phyloP scores from a whole-genome alignment of 2,113 vertebrate species.

The Syngnathus typhle region DNA sequence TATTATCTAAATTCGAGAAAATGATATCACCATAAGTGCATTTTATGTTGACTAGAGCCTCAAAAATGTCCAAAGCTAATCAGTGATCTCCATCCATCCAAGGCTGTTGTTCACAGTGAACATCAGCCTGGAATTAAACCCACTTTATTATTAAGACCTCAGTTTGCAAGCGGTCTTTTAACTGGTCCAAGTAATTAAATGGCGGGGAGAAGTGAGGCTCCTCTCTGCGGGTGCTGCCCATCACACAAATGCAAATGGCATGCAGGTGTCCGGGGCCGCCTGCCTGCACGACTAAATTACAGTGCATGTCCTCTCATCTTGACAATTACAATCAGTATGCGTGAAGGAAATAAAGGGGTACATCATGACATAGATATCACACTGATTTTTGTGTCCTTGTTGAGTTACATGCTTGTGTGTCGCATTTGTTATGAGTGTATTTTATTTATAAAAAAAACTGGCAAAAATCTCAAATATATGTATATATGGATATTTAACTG shows the following conservation, averaged over 20 bases:
- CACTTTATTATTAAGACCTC: constrained; percentile 46
- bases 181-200: constrained; percentile 49
- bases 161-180: constrained; percentile 19
- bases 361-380: constrained; percentile 33
- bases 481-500: neutral
- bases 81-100: neutral
- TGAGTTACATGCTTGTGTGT: constrained; percentile 23
- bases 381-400: constrained; percentile 9
- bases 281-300: constrained; percentile 64
- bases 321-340: constrained; percentile 64
- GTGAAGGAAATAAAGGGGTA: constrained; percentile 69
- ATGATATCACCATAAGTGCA: neutral
- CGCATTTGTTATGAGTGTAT: constrained; percentile 16
- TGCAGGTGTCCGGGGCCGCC: constrained; percentile 65
- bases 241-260: constrained; percentile 62
- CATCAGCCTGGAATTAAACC: constrained; percentile 23
- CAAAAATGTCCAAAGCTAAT: neutral
- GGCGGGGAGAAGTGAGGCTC: constrained; percentile 17
- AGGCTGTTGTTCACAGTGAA: constrained; percentile 12
- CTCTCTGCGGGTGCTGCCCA: constrained; percentile 27
- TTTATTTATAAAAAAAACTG: constrained; percentile 6
- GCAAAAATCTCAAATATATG: neutral
- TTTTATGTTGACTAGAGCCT: neutral
- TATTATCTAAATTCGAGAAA: neutral
- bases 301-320: constrained; percentile 54